Evolutionary conservation across 2,797 vertebrate genomes (phyloP).

Genomic region (Scomberomorus guttatus): DNA sequence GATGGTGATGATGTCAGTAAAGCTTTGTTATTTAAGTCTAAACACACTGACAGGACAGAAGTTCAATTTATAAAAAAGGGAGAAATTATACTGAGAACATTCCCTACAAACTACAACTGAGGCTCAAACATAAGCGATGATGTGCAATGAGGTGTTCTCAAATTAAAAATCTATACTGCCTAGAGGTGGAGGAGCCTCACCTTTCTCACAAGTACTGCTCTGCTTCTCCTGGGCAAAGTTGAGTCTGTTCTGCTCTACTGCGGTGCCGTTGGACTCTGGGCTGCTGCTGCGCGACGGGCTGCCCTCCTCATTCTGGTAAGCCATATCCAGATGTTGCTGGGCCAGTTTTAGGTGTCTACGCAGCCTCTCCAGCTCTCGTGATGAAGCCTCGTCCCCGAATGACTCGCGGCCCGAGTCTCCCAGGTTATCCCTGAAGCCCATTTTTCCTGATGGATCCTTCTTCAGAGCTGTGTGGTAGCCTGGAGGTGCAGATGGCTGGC

Average conservation of each 20-base stretch:
- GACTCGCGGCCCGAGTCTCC: constrained; percentile 82
- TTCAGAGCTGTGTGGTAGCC: constrained; percentile 91
- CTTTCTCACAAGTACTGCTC: constrained; percentile 87
- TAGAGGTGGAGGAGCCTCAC: constrained; percentile 55
- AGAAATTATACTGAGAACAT: too few relatives aligned
- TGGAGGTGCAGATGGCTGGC: constrained; percentile 89
- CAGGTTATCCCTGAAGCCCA: constrained; percentile 86
- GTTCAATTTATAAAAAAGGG: too few relatives aligned
- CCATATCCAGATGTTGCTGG: constrained; percentile 93
- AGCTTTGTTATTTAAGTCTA: too few relatives aligned
- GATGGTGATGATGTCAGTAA: not conserved
- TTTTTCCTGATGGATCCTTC: constrained; percentile 84
- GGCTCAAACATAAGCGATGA: too few relatives aligned
- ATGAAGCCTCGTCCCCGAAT: constrained; percentile 81
- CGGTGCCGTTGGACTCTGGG: constrained; percentile 92
- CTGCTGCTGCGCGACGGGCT: constrained; percentile 92
- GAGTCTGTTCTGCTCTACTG: constrained; percentile 92
- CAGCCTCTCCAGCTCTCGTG: constrained; percentile 87
- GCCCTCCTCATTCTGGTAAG: constrained; percentile 88
- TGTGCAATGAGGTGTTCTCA: too few relatives aligned
- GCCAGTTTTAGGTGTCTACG: constrained; percentile 91
- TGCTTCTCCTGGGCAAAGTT: constrained; percentile 95
- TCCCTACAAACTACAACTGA: too few relatives aligned
- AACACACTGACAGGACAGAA: too few relatives aligned
- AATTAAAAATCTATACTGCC: too few relatives aligned